phyloP scores from a whole-genome alignment of 2,113 vertebrate genomes.

The Potamarius usumacintae region DNA sequence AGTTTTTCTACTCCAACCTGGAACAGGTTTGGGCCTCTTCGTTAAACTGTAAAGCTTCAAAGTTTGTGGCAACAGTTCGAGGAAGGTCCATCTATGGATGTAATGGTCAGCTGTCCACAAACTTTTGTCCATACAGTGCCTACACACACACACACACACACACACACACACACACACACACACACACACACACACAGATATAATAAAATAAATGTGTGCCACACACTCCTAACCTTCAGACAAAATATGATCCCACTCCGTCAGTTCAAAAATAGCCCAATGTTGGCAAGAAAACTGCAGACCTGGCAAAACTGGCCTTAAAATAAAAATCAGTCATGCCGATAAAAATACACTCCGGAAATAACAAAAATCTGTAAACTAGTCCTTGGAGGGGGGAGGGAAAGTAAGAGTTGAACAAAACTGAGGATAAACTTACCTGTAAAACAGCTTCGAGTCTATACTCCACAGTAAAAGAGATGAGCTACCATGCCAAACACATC shows the following conservation, averaged over 20 bases:
- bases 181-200: not conserved
- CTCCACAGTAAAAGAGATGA: not conserved
- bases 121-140: not conserved
- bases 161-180: not conserved
- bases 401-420: not conserved
- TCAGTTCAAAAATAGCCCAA: not conserved
- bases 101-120: not conserved
- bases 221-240: not conserved
- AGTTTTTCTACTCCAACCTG: not conserved
- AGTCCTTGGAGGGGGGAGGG: not conserved
- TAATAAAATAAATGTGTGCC: not conserved
- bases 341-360: not conserved
- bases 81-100: not conserved
- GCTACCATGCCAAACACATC: not conserved
- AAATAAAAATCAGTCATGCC: not conserved
- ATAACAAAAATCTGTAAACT: not conserved
- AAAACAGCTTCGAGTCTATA: not conserved
- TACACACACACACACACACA: not conserved
- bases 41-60: not conserved
- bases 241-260: not conserved
- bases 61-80: not conserved
- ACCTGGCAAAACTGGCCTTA: not conserved
- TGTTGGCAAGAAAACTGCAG: constrained; percentile 7
- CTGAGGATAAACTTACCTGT: constrained; percentile 22
- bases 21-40: not conserved